Conservation (phyloP, 2,888 invertebrate species). For the Acanthosepion esculentum region DNA sequence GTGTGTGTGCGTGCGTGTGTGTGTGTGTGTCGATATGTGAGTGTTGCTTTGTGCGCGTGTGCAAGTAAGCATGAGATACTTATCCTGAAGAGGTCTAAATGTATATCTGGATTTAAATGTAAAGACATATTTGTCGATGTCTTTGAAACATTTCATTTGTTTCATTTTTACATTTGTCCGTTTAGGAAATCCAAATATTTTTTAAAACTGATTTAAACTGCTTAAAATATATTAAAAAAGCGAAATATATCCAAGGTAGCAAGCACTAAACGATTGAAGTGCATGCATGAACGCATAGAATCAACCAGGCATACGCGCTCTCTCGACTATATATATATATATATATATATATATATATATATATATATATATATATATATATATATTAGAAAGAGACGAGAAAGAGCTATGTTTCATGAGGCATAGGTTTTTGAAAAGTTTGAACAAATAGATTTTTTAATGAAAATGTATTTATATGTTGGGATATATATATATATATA, state of each 20-base stretch:
- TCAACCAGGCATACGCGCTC: neutral
- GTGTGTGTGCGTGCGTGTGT: neutral
- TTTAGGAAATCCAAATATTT: neutral
- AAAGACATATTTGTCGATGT: neutral
- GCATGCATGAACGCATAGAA: neutral
- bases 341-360: neutral
- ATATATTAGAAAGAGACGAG: too few relatives aligned
- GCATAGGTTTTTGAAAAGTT: too few relatives aligned
- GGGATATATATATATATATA: neutral
- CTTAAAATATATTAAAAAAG: neutral
- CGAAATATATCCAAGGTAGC: neutral
- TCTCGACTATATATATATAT: neutral
- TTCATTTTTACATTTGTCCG: neutral
- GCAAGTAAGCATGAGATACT: neutral
- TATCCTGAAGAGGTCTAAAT: conserved; percentile 18
- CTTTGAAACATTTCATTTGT: neutral
- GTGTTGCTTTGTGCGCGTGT: neutral
- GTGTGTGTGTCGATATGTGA: neutral
- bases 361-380: neutral
- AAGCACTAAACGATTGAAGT: neutral
- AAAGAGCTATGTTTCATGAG: too few relatives aligned
- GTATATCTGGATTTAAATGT: neutral
- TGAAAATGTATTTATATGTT: neutral
- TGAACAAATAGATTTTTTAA: too few relatives aligned
- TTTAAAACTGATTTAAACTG: neutral